Conservation (phyloP, 2,888 invertebrate genomes). For the Pelosia muscerda region DNA sequence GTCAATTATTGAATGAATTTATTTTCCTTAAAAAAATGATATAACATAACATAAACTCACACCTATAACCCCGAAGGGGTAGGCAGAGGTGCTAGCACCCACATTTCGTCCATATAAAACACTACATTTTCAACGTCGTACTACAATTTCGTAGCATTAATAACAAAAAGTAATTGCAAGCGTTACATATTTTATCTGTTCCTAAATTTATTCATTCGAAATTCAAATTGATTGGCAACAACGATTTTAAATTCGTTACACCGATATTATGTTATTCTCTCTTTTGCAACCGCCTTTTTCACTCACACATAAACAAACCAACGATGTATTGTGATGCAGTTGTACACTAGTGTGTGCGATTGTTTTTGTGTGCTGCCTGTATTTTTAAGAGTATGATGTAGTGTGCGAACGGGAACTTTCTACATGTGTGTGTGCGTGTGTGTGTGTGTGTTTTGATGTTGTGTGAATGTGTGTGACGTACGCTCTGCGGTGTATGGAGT, state of each 20-base stretch:
- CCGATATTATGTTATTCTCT: slow-evolving; percentile 20
- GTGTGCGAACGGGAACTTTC: slow-evolving; percentile 19
- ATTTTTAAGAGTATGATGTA: slow-evolving; percentile 41
- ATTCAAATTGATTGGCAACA: background rate
- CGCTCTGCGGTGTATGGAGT: slow-evolving; percentile 56
- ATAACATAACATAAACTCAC: too few species aligned
- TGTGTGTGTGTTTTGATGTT: slow-evolving; percentile 27
- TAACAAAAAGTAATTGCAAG: too few species aligned
- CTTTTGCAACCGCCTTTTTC: slow-evolving; percentile 41
- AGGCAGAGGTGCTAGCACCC: too few species aligned
- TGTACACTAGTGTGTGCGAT: slow-evolving; percentile 34
- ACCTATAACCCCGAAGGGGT: too few species aligned
- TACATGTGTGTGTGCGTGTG: slow-evolving; percentile 38
- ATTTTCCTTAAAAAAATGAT: too few species aligned
- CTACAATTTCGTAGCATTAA: too few species aligned
- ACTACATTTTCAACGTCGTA: too few species aligned
- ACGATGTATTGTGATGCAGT: slow-evolving; percentile 50
- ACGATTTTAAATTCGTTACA: background rate
- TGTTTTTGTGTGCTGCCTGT: slow-evolving; percentile 33
- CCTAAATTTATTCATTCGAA: too few species aligned
- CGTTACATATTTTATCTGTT: too few species aligned
- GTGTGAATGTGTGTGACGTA: slow-evolving; percentile 31
- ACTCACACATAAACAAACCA: slow-evolving; percentile 47
- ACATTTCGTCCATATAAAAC: too few species aligned
- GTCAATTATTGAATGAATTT: too few species aligned